Base-by-base conservation (phyloP, 2,888 invertebrate species). In the Anthophora plumipes region DNA sequence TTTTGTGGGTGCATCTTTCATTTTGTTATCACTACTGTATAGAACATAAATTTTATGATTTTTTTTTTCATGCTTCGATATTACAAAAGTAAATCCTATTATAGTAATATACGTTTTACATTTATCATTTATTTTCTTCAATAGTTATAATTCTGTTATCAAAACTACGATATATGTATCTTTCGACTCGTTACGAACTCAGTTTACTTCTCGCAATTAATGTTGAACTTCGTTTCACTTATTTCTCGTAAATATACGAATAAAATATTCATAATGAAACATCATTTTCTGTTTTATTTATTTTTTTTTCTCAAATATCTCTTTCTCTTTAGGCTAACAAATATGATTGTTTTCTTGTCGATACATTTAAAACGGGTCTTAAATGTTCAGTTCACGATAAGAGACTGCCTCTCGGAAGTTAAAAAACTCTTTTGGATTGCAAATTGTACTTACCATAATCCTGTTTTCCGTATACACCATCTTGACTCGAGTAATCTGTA, bases 361-460 rank as follows among this genome's bases (percentile, higher is more conserved):
- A 11, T 72, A 77, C 20, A 37, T 54, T 78, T 69, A 59, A 43
- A 69, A 69, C 20, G 17, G 31, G 12, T 20, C 48, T 63, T 77
- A 61, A 66, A 50, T 31, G 14, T 68, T 73, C 48, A 41, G 25
- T 61, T 48, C 8, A 31, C 50, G 55, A 52, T 52, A 60, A 57
- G 14, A 63, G 43, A 52, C 20, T 72, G 54, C 31, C 61, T 70
- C 52, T 59, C 31, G 60, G 12, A 55, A 54, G n/a, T 76, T 73
- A 83, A 80, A 80, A 71, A 76, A 50, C 31, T 80, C 72, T 71
- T 76, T 55, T 74, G 41, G 54, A 75, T 63, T 80, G 72, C 72
- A 64, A 88, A 55, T 83, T 81, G 92, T 92, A 93, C 93, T 93
- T 91, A 93, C 93, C 93, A 88, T 93, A 93, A 85, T 93, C 93